phyloP scores from a whole-genome alignment of 2,797 vertebrate genomes.

The Pyrrhura leucotis region DNA sequence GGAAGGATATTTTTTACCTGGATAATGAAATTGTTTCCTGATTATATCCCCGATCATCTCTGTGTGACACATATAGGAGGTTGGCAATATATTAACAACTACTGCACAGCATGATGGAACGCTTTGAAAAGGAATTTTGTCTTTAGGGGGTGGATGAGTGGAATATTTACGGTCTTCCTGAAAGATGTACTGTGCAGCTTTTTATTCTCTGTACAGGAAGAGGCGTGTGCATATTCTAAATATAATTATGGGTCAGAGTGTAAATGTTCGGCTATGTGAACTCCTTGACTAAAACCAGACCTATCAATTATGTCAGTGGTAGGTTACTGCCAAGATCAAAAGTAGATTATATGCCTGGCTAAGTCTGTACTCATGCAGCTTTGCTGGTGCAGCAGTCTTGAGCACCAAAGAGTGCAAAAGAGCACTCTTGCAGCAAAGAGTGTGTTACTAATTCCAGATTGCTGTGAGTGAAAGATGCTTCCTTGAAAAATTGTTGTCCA shows the following conservation, averaged over 20 bases:
- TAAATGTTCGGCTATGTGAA: constrained; percentile 24
- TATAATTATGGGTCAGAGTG: neutral
- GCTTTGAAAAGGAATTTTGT: neutral
- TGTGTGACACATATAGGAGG: neutral
- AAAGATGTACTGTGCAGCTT: neutral
- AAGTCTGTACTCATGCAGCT: neutral
- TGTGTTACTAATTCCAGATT: neutral
- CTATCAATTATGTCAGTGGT: constrained; percentile 43
- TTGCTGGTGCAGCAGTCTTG: neutral
- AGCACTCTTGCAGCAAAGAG: neutral
- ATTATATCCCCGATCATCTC: neutral
- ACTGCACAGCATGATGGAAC: neutral
- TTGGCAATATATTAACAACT: neutral
- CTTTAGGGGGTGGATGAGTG: neutral
- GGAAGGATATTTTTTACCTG: neutral
- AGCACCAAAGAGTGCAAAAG: too few relatives aligned
- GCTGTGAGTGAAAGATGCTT: neutral
- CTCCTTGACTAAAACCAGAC: neutral
- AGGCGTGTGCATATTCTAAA: constrained; percentile 9
- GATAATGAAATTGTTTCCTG: neutral
- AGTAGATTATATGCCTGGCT: constrained; percentile 33
- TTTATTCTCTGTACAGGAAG: neutral
- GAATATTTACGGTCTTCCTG: neutral
- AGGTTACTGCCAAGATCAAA: constrained; percentile 5
- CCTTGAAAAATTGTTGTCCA: neutral